Percentiles rank a stretch among this genome's conserved stretches.
Evolutionary conservation across 2,888 invertebrate species (phyloP).

Genomic region (Lepidocyrtinus sp.): DNA sequence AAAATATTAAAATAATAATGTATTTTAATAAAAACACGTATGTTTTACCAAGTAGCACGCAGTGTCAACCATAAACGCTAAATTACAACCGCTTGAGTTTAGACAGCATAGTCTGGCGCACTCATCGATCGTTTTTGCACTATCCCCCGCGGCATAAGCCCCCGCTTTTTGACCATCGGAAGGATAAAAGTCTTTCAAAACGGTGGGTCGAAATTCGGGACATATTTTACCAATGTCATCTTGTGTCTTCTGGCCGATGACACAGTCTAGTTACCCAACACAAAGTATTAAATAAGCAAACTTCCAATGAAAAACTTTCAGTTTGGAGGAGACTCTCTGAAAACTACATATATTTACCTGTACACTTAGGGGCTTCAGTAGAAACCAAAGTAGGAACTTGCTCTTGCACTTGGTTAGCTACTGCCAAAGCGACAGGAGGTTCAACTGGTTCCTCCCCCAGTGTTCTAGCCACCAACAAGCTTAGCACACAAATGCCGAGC

Average conservation of each 20-base stretch:
- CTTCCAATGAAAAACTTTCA: background rate
- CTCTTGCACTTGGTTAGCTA: background rate
- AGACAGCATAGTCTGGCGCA: conserved; percentile 81
- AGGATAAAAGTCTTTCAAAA: conserved; percentile 66
- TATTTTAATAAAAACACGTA: too few relatives aligned
- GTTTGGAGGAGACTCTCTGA: too few relatives aligned
- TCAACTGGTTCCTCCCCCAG: conserved; percentile 11
- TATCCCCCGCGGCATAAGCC: conserved; percentile 77
- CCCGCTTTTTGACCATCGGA: conserved; percentile 73
- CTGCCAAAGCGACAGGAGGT: background rate
- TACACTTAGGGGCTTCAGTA: conserved; percentile 32
- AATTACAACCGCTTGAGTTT: conserved; percentile 79
- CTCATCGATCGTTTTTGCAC: conserved; percentile 76
- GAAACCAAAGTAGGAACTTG: conserved; percentile 12
- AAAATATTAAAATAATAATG: too few relatives aligned
- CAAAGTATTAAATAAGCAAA: background rate
- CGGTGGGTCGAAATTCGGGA: conserved; percentile 48
- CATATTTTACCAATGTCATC: conserved; percentile 30
- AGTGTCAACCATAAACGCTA: conserved; percentile 83
- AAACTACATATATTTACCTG: too few relatives aligned
- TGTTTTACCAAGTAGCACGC: conserved; percentile 84
- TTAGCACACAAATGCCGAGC: conserved; percentile 3
- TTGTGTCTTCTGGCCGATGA: conserved; percentile 15
- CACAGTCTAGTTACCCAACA: conserved; percentile 18
- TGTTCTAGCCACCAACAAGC: background rate